Base-by-base conservation (phyloP, 92 coral and sea anemone species). In the Heteractis magnifica region DNA sequence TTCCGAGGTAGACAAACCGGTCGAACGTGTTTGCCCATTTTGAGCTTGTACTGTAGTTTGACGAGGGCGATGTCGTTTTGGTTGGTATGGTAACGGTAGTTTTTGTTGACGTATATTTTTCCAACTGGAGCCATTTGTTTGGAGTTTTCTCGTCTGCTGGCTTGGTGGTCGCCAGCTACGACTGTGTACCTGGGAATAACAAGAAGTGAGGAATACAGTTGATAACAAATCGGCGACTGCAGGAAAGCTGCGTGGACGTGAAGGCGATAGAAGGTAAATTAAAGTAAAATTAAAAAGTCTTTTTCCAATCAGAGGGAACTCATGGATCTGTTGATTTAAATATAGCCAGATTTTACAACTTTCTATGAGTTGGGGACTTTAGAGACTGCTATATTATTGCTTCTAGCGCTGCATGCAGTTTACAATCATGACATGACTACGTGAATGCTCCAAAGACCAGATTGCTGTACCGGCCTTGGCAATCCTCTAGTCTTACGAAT, bases 21-120 rank as follows among this genome's bases (percentile, higher is more conserved):
- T 21, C 95, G 71, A 0, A 92, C 90, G 55, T 84, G 78, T 65
- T 92, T 90, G 21, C 88, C 89, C 19, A 92, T 77, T 60, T 90
- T 92, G 49, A 90, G 88, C 26, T 90, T 85, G 75, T 88, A 80
- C 58, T 89, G 83, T 19, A 92, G 90, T 56, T 92, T 92, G 10
- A 90, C 85, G 6, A 92, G 82, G 10, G 95, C 93, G 75, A 92
- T 85, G 82, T 92, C 95, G 77, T 85, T 90, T 52, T 84, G 81
- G 59, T 87, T 81, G 18, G 79, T 87, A 49, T 81, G 88, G 71
- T 86, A 84, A 6, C 79, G 73, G 82, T 84, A 90, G 79, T 85
- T 76, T 52, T 52, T 79, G 81, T 92, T 89, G 6, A 92, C 51
- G 82, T 64, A 85, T 55, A 92, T 89, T 60, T 86, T 87, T 0